Evolutionary conservation across 2,797 vertebrate species (phyloP), one percentile per base, ranked within the genome.

Genomic region (Xyrichtys novacula): DNA sequence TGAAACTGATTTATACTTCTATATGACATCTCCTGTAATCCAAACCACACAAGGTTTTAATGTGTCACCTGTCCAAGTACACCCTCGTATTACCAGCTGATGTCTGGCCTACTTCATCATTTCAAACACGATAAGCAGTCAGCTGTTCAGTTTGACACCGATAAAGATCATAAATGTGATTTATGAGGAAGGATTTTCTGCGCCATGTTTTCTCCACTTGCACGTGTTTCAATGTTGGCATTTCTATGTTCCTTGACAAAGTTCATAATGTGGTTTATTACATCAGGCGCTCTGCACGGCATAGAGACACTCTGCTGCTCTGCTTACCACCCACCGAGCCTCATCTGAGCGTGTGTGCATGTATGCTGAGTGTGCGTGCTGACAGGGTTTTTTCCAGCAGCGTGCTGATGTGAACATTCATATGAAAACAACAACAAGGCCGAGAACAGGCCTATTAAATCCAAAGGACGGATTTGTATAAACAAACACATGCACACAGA

Each of bases 381-480:
- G 62, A 72, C 42, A 6, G 25, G 62, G 60, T 72, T 65, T 78
- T 50, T 60, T 80, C 62, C 43, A 55, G 67, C 56, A 52, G 53
- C 44, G 23, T 32, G 40, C 56, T 72, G 55, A 76, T 69, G 65
- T 43, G 66, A 78, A 75, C 36, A 2, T 50, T 71, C 66, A 59
- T 55, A 48, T 61, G 36, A 68, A 68, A 28, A 73, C 64, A 79
- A 56, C 40, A 62, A 38, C 52, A 60, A 14, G 12, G 25, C 52
- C 53, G 64, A 71, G 46, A 40, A 39, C 31, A 25, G 5, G 14
- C 36, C 62, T 70, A 48, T 52, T 59, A 55, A 72, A 59, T 64
- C 66, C 49, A 38, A 28, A 39, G 48, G n/a, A 47, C 32, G 25
- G 28, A 46, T 34, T 29, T 31, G 29, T 59, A 17, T 50, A 15